phyloP scores from a whole-genome alignment of 2,888 invertebrate species.

The Eupelmus urozonus region DNA sequence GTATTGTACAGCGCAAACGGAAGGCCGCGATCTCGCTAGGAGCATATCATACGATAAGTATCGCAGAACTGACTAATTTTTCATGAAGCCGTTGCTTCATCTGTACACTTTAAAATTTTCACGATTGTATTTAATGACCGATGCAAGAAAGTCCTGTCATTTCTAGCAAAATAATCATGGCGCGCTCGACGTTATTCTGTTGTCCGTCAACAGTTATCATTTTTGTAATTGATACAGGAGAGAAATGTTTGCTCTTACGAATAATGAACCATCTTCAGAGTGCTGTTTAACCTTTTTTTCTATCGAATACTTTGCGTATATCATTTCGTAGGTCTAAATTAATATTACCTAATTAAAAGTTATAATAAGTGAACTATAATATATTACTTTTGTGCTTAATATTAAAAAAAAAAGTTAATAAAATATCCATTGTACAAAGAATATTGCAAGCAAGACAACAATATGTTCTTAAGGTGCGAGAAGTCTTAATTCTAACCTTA shows the following conservation, averaged over 20 bases:
- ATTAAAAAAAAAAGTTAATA: too few relatives aligned
- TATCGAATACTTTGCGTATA: too few relatives aligned
- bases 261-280: neutral
- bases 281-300: neutral
- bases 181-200: constrained; percentile 51
- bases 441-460: too few relatives aligned
- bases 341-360: too few relatives aligned
- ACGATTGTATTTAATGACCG: constrained; percentile 1
- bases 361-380: too few relatives aligned
- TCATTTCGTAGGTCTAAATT: too few relatives aligned
- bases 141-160: constrained; percentile 56
- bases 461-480: too few relatives aligned
- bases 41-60: constrained; percentile 68
- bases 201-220: constrained; percentile 27
- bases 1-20: constrained; percentile 62
- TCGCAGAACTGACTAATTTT: constrained; percentile 60
- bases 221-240: neutral
- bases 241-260: neutral
- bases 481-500: too few relatives aligned
- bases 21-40: constrained; percentile 65
- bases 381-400: too few relatives aligned
- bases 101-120: constrained; percentile 27
- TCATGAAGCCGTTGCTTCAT: constrained; percentile 34
- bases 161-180: constrained; percentile 46
- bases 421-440: too few relatives aligned